phyloP scores from a whole-genome alignment of 1,140 invertebrate species.

The Temnothorax curvispinosus region DNA sequence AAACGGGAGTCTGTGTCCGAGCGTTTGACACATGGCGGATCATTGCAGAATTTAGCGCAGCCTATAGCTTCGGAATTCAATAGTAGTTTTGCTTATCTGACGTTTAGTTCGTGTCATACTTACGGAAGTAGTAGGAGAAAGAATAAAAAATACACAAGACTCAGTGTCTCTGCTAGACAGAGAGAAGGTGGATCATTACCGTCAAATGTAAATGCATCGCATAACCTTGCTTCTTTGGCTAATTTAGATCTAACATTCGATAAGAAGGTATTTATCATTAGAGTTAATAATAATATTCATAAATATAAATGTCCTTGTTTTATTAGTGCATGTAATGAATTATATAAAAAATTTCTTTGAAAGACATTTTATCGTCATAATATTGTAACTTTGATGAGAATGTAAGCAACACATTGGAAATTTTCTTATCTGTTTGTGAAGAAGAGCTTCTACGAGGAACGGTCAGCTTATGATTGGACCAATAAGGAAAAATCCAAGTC shows the following conservation, averaged over 20 bases:
- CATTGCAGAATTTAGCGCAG: no score
- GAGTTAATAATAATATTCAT: not conserved
- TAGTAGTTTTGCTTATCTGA: constrained; percentile 81
- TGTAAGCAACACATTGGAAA: not conserved
- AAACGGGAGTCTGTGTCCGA: no score
- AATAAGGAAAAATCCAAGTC: constrained; percentile 84
- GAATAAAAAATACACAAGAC: constrained; percentile 81
- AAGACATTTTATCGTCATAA: not conserved
- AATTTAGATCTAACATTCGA: constrained; percentile 84
- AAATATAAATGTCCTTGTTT: not conserved
- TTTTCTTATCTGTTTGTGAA: constrained; percentile 67
- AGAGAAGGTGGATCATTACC: constrained; percentile 89
- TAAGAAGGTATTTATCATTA: constrained; percentile 79
- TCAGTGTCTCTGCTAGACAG: constrained; percentile 88
- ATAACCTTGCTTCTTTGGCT: constrained; percentile 81
- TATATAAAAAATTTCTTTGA: not conserved
- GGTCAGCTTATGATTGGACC: constrained; percentile 81
- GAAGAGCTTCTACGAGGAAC: constrained; percentile 81
- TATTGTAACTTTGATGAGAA: not conserved
- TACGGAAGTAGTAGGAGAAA: constrained; percentile 80
- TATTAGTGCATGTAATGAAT: constrained; percentile 1
- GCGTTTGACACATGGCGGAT: no score
- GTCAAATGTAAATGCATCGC: constrained; percentile 87
- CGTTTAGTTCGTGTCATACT: constrained; percentile 81
- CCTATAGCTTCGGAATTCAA: no score